Percentiles rank a stretch among this genome's conserved stretches.
Conservation (phyloP, 2,113 vertebrate species). For the Cervus canadensis region DNA sequence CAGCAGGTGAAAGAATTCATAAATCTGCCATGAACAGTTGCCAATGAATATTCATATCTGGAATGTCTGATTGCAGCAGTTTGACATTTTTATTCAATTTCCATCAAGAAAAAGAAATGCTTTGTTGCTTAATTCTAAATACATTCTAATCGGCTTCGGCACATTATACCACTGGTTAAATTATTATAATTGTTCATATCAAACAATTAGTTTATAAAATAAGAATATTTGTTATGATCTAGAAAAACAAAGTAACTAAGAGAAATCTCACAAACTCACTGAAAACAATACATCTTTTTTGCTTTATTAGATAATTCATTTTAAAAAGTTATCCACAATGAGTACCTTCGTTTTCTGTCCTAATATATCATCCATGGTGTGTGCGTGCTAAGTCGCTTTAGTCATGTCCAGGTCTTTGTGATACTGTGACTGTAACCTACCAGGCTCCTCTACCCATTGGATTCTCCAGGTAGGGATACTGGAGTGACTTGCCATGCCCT, state of each 20-base stretch:
- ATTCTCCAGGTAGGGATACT: background rate
- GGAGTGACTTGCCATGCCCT: background rate
- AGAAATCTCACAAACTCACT: background rate
- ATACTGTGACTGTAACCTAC: background rate
- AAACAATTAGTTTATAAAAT: constrained; percentile 72
- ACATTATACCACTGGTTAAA: constrained; percentile 73
- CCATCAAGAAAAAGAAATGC: constrained; percentile 77
- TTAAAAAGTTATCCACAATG: background rate
- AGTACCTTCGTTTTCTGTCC: background rate
- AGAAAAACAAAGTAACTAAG: background rate
- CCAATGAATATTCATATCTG: constrained; percentile 89
- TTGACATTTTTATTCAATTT: constrained; percentile 87
- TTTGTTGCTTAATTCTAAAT: constrained; percentile 78
- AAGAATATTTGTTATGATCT: constrained; percentile 40
- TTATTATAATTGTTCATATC: constrained; percentile 71
- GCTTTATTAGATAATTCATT: background rate
- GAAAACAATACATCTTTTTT: background rate
- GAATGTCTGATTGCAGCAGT: constrained; percentile 83
- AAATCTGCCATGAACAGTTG: constrained; percentile 89
- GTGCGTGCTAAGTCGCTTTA: background rate
- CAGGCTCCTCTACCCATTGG: background rate
- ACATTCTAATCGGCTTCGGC: constrained; percentile 72
- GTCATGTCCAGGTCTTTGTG: background rate
- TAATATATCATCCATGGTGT: background rate
- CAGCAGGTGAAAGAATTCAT: constrained; percentile 89